phyloP scores from a whole-genome alignment of 2,113 vertebrate species.

The Pluvialis apricaria region DNA sequence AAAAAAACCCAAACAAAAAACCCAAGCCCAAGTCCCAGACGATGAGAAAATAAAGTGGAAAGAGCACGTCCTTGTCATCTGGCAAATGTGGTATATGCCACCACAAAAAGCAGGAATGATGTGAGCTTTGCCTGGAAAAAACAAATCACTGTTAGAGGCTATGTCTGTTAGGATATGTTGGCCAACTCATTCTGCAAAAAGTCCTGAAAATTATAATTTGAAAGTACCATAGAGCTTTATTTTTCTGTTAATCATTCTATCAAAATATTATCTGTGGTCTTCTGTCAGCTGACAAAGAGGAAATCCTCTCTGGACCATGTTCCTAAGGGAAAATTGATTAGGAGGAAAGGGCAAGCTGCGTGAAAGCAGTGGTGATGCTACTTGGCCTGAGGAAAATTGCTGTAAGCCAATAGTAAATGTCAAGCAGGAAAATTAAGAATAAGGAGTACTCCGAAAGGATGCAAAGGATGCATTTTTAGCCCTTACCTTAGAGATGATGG shows the following conservation, averaged over 20 bases:
- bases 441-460: not conserved
- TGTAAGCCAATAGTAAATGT: not conserved
- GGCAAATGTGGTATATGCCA: not conserved
- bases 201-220: not conserved
- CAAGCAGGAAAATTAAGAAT: not conserved
- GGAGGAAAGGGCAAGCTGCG: not conserved
- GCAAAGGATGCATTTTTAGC: not conserved
- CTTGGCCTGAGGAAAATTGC: not conserved
- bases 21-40: not conserved
- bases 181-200: not conserved
- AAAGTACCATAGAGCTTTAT: not conserved
- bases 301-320: not conserved
- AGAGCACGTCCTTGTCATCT: not conserved
- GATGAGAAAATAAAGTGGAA: not conserved
- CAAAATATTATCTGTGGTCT: not conserved
- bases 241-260: not conserved
- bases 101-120: not conserved
- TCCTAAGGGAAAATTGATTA: not conserved
- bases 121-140: not conserved
- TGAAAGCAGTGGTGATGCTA: not conserved
- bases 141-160: not conserved
- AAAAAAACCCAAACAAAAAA: not conserved
- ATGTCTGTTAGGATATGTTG: not conserved
- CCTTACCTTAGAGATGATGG: not conserved
- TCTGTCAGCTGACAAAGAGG: not conserved